These are phyloP conservation scores for Tetragonisca angustula DNA, from an alignment of 2,888 invertebrate species.

Conservation along the genomic window DNA sequence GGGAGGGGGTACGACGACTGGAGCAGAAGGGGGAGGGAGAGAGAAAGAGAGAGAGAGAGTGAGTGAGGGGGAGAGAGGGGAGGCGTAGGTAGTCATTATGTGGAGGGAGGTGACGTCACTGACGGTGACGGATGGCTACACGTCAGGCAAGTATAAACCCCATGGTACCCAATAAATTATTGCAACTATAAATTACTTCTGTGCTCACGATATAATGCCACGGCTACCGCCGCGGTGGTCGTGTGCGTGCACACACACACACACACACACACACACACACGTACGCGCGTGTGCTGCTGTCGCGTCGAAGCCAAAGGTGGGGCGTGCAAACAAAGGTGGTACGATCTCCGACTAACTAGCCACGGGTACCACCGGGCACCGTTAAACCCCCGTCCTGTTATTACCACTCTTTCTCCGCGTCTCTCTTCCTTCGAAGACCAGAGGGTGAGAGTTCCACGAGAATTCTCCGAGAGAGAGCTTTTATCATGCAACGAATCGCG, in stretches of 20 bases:
- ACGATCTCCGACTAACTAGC: constrained; percentile 76
- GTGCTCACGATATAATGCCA: constrained; percentile 83
- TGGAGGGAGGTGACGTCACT: constrained; percentile 84
- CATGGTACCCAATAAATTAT: constrained; percentile 84
- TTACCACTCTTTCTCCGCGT: constrained; percentile 14
- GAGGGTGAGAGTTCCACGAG: too few species aligned
- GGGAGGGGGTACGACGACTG: constrained; percentile 61
- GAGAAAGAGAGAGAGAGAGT: constrained; percentile 45
- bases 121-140: constrained; percentile 84
- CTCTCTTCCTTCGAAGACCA: not conserved
- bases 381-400: constrained; percentile 31
- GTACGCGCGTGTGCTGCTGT: constrained; percentile 46
- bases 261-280: constrained; percentile 22
- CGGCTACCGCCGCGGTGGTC: constrained; percentile 79
- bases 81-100: constrained; percentile 84
- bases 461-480: too few species aligned
- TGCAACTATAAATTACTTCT: constrained; percentile 85
- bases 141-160: constrained; percentile 84
- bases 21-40: constrained; percentile 45
- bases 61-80: constrained; percentile 38
- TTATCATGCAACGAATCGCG: too few species aligned
- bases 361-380: constrained; percentile 66
- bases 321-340: constrained; percentile 76
- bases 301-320: constrained; percentile 69
- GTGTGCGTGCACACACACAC: constrained; percentile 63